Percentiles rank a stretch among this genome's conserved stretches.
Evolutionary conservation across 2,797 vertebrate species (phyloP).

Genomic region (Avahi laniger): DNA sequence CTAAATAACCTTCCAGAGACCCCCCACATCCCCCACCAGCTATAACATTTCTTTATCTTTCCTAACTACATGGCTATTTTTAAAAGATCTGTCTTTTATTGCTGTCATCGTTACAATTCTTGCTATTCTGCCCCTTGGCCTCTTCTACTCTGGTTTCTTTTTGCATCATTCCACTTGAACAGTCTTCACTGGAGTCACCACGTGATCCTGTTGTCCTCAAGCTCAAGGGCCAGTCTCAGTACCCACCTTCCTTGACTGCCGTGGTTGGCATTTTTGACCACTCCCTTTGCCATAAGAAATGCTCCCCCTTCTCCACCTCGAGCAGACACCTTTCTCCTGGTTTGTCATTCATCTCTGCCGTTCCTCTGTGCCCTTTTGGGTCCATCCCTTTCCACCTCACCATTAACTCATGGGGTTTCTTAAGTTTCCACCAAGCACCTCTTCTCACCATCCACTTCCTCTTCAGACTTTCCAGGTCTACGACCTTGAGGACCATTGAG

Average conservation of each 20-base stretch:
- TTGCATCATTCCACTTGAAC: background rate
- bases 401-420: background rate
- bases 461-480: background rate
- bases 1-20: background rate
- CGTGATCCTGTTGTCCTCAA: background rate
- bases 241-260: background rate
- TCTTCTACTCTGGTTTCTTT: background rate
- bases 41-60: background rate
- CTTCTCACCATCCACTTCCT: background rate
- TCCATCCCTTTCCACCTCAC: background rate
- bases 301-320: background rate
- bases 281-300: background rate
- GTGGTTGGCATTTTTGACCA: background rate
- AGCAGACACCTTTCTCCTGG: background rate
- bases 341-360: background rate
- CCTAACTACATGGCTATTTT: background rate
- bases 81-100: background rate
- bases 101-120: background rate
- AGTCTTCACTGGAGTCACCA: background rate
- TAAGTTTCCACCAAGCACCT: background rate
- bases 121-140: background rate
- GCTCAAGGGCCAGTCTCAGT: background rate
- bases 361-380: background rate
- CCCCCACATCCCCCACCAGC: background rate
- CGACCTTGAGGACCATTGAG: background rate